phyloP scores from a whole-genome alignment of 1,140 invertebrate genomes.

The Calephelis nemesis region DNA sequence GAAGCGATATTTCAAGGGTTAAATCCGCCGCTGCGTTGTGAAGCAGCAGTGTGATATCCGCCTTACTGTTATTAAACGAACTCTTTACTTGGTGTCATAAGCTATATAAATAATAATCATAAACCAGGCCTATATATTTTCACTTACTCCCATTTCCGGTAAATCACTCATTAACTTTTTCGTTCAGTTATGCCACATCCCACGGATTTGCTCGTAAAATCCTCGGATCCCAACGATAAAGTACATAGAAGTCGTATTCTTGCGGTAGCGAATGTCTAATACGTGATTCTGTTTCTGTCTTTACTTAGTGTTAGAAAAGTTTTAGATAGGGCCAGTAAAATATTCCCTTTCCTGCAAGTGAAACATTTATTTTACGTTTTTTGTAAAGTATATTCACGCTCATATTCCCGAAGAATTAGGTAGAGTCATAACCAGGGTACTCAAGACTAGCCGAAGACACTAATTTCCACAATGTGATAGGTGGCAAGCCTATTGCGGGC shows the following conservation, averaged over 20 bases:
- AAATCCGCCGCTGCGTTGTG: no score
- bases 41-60: no score
- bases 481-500: no score
- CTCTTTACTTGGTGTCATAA: no score
- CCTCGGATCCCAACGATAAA: constrained; percentile 54
- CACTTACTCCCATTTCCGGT: not conserved
- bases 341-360: not conserved
- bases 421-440: no score
- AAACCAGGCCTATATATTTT: not conserved
- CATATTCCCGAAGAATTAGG: no score
- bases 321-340: constrained; percentile 28
- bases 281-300: constrained; percentile 53
- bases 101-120: constrained; percentile 19
- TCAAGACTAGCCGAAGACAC: no score
- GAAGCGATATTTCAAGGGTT: no score
- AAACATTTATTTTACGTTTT: not conserved
- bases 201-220: constrained; percentile 68
- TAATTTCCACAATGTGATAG: no score
- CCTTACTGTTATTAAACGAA: no score
- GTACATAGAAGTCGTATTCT: constrained; percentile 51
- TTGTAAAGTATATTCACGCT: not conserved
- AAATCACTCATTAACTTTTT: constrained; percentile 40
- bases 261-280: constrained; percentile 51
- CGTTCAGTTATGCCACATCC: constrained; percentile 32
- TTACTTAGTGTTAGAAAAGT: constrained; percentile 23